Percentiles rank a stretch among this genome's conserved stretches.
These are phyloP conservation scores for Acleris holmiana DNA, from an alignment of 2,888 invertebrate species.

Conservation along the genomic window DNA sequence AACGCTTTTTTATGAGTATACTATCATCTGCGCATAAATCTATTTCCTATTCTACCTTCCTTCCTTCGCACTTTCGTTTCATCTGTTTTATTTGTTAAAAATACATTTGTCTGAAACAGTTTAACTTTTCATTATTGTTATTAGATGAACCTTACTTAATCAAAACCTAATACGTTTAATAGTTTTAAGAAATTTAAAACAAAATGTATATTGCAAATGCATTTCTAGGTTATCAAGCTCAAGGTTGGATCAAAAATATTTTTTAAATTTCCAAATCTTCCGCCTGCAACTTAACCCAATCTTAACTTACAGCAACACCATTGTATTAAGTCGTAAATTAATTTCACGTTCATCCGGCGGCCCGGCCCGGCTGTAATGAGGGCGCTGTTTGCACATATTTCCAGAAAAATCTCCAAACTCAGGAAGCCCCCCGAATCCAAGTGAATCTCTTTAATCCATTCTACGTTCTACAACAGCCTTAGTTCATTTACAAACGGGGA, in stretches of 20 bases:
- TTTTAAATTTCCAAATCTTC: neutral
- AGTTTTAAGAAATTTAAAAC: no score
- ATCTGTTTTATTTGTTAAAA: no score
- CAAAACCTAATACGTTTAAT: no score
- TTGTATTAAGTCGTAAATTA: slow-evolving; percentile 74
- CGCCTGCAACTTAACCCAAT: slow-evolving; percentile 37
- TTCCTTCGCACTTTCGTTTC: no score
- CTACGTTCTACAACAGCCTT: slow-evolving; percentile 56
- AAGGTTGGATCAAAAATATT: neutral
- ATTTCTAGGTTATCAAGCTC: no score
- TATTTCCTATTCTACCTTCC: no score
- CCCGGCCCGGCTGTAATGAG: slow-evolving; percentile 55
- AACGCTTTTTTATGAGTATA: no score
- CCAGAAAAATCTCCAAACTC: slow-evolving; percentile 36
- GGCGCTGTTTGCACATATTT: slow-evolving; percentile 62
- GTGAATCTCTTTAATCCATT: slow-evolving; percentile 59
- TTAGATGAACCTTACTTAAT: no score
- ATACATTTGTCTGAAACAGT: no score
- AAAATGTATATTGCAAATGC: no score
- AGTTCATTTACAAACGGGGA: slow-evolving; percentile 64
- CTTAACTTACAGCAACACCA: slow-evolving; percentile 45
- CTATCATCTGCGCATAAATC: no score
- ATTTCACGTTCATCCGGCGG: slow-evolving; percentile 58
- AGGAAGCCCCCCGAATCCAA: slow-evolving; percentile 36
- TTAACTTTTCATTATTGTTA: no score